A percentile compares a stretch with the other conserved stretches of the same genome.
These are phyloP conservation scores for Anoplius nigerrimus DNA, from an alignment of 2,888 invertebrate genomes.

Conservation along the genomic window DNA sequence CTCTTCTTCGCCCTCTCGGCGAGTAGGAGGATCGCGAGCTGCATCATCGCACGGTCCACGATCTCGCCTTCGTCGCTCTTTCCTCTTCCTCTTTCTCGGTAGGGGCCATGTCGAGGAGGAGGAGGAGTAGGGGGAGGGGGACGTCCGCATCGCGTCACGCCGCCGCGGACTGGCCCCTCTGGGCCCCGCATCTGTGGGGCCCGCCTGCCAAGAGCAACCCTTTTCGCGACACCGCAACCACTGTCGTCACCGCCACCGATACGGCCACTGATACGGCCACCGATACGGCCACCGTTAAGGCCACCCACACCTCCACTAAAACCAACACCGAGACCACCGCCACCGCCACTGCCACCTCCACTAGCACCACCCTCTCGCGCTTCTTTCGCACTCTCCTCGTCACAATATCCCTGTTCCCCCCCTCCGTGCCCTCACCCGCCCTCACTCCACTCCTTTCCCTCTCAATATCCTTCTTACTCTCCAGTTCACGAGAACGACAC, in stretches of 20 bases:
- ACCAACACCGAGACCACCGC: constrained; percentile 16
- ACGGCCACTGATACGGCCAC: not conserved
- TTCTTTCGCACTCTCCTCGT: constrained; percentile 15
- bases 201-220: constrained; percentile 57
- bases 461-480: constrained; percentile 2
- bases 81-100: constrained; percentile 62
- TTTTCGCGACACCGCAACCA: constrained; percentile 20
- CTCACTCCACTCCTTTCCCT: too few species aligned
- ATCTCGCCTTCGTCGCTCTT: constrained; percentile 29
- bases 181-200: constrained; percentile 72
- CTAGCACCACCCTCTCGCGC: constrained; percentile 18
- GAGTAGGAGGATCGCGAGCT: not conserved
- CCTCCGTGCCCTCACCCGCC: not conserved
- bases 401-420: constrained; percentile 18
- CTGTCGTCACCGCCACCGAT: constrained; percentile 5
- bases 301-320: constrained; percentile 25
- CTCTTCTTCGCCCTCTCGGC: not conserved
- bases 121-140: constrained; percentile 70
- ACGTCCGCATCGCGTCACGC: constrained; percentile 75
- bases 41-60: not conserved
- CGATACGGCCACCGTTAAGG: too few species aligned
- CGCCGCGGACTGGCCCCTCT: constrained; percentile 70
- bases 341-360: constrained; percentile 10
- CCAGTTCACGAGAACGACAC: constrained; percentile 25
- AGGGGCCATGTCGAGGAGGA: too few species aligned